Conservation (phyloP, 2,888 invertebrate species). For the Mythimna impura region DNA sequence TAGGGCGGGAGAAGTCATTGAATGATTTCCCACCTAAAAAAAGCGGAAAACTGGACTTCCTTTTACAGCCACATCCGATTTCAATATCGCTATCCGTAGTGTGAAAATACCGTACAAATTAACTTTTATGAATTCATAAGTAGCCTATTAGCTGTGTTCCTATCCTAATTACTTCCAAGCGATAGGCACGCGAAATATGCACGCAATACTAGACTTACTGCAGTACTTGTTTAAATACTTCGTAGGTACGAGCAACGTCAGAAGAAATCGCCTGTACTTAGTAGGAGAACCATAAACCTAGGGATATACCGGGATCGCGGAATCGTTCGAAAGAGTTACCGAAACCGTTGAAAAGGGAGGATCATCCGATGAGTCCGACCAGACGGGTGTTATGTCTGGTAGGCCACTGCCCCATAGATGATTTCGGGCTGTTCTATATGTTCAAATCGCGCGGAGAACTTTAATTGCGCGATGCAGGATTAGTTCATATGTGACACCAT, state of each 20-base stretch:
- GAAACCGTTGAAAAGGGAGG: no score
- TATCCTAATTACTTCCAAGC: constrained; percentile 48
- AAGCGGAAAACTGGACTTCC: neutral
- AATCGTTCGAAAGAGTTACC: no score
- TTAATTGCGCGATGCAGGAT: no score
- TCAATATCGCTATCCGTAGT: constrained; percentile 13
- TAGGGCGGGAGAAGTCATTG: no score
- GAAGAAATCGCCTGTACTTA: constrained; percentile 41
- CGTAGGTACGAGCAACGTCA: constrained; percentile 6
- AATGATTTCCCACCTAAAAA: no score
- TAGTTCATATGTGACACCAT: no score
- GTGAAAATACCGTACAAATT: constrained; percentile 17
- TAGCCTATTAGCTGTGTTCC: constrained; percentile 20
- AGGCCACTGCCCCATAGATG: no score
- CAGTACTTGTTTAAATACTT: constrained; percentile 28
- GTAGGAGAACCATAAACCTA: constrained; percentile 12
- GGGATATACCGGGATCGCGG: neutral
- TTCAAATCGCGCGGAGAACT: no score
- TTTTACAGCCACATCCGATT: neutral
- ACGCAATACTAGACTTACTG: constrained; percentile 35
- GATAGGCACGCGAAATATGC: constrained; percentile 46
- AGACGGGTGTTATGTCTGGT: no score
- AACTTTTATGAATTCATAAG: constrained; percentile 41
- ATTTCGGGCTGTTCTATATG: no score
- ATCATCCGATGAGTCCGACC: no score